Percentiles rank a stretch among this genome's conserved stretches.
Evolutionary conservation across 2,113 vertebrate genomes (phyloP).

Genomic region (Turdus rufiventris): DNA sequence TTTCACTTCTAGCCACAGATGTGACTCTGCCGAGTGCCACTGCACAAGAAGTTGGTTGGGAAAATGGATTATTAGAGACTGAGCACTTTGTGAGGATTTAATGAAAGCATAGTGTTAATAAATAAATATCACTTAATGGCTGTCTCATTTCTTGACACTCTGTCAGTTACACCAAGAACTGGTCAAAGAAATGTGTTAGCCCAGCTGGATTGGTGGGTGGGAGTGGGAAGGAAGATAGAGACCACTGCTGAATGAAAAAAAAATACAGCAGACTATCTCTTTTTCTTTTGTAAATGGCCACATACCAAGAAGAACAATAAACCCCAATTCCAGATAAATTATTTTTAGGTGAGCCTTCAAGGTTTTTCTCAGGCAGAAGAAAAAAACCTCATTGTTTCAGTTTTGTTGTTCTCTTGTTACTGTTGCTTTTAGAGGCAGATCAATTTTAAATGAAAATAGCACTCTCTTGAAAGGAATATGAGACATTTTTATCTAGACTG

Average conservation of each 20-base stretch:
- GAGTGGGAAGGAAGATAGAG: background rate
- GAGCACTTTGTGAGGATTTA: background rate
- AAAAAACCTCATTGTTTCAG: background rate
- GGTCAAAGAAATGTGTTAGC: background rate
- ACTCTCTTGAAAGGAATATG: background rate
- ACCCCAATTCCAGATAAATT: background rate
- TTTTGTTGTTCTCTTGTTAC: background rate
- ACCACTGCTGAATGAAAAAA: background rate
- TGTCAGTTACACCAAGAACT: background rate
- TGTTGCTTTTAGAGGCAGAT: background rate
- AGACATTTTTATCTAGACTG: background rate
- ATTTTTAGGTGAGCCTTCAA: background rate
- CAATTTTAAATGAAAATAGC: background rate
- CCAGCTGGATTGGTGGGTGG: background rate
- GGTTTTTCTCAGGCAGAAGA: background rate
- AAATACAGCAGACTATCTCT: background rate
- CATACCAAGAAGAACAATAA: background rate
- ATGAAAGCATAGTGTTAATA: background rate
- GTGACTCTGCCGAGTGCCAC: background rate
- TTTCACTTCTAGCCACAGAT: background rate
- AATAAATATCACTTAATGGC: background rate
- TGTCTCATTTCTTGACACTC: background rate
- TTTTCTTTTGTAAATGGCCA: background rate
- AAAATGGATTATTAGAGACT: background rate
- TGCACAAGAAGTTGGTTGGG: fast-evolving